Base-by-base conservation (phyloP, 64 coral and sea anemone species). In the Montipora foliosa region DNA sequence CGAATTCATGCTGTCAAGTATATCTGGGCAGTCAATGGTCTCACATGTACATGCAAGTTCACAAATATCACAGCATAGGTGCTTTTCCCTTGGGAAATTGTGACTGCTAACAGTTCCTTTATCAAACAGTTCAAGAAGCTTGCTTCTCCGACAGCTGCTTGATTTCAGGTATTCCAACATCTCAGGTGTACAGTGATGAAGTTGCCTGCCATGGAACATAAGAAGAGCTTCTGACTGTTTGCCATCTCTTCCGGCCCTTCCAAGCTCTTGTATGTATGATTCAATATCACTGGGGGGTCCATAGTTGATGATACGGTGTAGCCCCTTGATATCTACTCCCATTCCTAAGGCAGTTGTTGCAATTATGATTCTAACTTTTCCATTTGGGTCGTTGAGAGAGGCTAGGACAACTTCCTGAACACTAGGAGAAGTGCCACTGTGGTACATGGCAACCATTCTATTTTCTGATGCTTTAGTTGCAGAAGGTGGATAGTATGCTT, bases 311-410 rank as follows among this genome's bases (percentile, higher is more conserved):
- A 92, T 52, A 49, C 75, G 44, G 24, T 83, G 29, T 24, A 87
- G 5, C 46, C n/a, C 59, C 29, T 86, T 86, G 45, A 93, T 87
- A 47, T 87, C 82, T 78, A 87, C 83, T 60, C 83, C 91, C 83
- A 93, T 87, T 49, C 91, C 91, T n/a, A 93, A 57, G 22, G 91
- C 91, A 87, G 22, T 84, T 49, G 91, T 93, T 9, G 91, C 91
- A 49, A 87, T 93, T 12, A 86, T 8, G 1, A 87, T 76, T 52
- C 91, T 77, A 24, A 87, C 47, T 19, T 59, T 74, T 20, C 91
- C 91, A 55, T 79, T 17, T 16, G 74, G 83, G 20, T 87, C 75
- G 4, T 22, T 62, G 3, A 93, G 61, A 49, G 82, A 87, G 46
- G 48, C 46, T 77, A 79, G 14, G 16, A 93, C 82, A 79, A 16